Percentiles rank a stretch among this genome's conserved stretches.
Conservation (phyloP, 2,113 vertebrate species). For the Carlito syrichta region DNA sequence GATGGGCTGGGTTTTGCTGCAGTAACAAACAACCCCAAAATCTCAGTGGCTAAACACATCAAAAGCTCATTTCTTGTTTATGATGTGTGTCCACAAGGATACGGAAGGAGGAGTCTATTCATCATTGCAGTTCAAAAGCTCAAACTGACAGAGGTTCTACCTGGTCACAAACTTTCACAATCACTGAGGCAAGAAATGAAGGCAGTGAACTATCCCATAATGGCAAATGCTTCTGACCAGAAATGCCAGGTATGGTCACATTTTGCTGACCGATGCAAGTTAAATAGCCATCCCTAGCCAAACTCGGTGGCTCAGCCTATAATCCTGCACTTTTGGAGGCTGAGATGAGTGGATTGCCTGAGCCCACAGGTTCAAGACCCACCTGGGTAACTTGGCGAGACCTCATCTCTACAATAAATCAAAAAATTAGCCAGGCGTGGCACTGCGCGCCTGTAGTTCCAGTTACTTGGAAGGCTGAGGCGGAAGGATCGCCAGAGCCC, state of each 20-base stretch:
- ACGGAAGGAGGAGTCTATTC: not conserved
- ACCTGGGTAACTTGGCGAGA: too few relatives aligned
- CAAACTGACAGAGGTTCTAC: not conserved
- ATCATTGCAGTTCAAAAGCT: not conserved
- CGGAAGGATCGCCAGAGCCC: too few relatives aligned
- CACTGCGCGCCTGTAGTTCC: too few relatives aligned
- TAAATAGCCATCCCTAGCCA: not conserved
- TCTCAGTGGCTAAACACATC: not conserved
- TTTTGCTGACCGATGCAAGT: not conserved
- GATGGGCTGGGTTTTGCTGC: not conserved
- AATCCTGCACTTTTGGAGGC: too few relatives aligned
- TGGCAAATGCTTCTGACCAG: not conserved
- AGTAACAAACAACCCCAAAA: slow-evolving; percentile 16
- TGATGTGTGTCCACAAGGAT: not conserved
- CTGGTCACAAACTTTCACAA: slow-evolving; percentile 26
- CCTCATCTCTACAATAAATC: too few relatives aligned
- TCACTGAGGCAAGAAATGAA: not conserved
- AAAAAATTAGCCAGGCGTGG: too few relatives aligned
- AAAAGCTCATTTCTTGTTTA: slow-evolving; percentile 19
- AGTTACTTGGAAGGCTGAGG: too few relatives aligned
- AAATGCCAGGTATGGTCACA: not conserved
- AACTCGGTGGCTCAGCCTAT: too few relatives aligned
- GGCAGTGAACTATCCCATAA: not conserved
- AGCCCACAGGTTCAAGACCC: too few relatives aligned
- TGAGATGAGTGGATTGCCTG: too few relatives aligned